Base-by-base conservation (phyloP, 2,113 vertebrate genomes). In the Otocyon megalotis region DNA sequence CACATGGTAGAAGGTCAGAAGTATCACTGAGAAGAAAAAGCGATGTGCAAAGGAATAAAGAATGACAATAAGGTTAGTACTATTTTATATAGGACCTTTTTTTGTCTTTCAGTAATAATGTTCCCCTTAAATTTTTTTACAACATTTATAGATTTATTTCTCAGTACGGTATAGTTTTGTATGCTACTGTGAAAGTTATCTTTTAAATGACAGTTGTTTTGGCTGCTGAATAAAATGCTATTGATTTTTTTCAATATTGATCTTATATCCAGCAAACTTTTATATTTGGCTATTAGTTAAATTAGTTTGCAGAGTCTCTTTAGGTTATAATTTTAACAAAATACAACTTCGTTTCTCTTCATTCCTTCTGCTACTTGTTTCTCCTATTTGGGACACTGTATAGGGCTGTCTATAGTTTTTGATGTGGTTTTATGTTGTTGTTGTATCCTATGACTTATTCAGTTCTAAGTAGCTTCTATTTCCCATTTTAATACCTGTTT, bases 241-340 rank as follows among this genome's bases (percentile, higher is more conserved):
- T 86, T 86, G 72, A 81, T 32, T 62, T 94, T 97, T 97, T 85
- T 67, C 13, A 80, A 76, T 50, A 67, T 30, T 32, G 71, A 89
- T 92, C 50, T 74, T 58, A 84, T 65, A 43, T 71, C 48, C 28
- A 65, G n/a, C 28, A 94, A 35, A 79, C 20, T 65, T 89, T 86
- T 90, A 5, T 87, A 67, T 93, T 62, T 95, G 10, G 17, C 77
- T 94, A 87, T 63, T 72, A n/a, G 53, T 92, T 83, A 54, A 88
- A 84, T 69, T 93, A 71, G 60, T 69, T 88, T 91, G 11, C 32
- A 89, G 56, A 72, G 30, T 94, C 43, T 80, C 67, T 62, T 83
- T 37, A 71, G n/a, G 32, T 79, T 74, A 37, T 87, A 14, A 67
- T 76, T 93, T 89, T 54, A 74, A 86, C 30, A 81, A 50, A 74